Evolutionary conservation across 2,888 invertebrate genomes (phyloP), one percentile per base, ranked within the genome.

Genomic region (Heliconius charithonia): DNA sequence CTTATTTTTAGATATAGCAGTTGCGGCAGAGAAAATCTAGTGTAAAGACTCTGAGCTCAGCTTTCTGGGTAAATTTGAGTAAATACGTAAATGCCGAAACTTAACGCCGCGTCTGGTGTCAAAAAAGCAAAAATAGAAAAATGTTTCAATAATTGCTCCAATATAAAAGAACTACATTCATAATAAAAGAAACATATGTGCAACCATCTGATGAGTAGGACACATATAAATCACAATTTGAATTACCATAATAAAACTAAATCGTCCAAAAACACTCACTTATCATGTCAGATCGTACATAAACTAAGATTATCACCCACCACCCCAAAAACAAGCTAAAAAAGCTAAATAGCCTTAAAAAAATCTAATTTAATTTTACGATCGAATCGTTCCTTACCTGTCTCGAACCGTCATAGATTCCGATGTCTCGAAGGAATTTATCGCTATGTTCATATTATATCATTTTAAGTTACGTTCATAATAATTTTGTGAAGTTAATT

Each of bases 301-400:
- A 74, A 62, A 74, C 41, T 63, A 71, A 51, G 71, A 71, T 71
- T 74, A 51, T 65, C 77, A 66, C 66, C 66, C 51, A 25, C 65
- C 71, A 71, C 73, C 51, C 82, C 78, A 80, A 81, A 83, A 87
- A 86, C 87, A 29, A 19, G 29, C 22, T 29, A 32, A 32, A 87
- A 85, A 86, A 82, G 82, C 87, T 86, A 87, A 85, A 85, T 83
- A 82, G 83, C 82, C 86, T 85, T 84, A 85, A 87, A 88, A 88
- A 88, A 87, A 89, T 88, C 88, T 89, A 90, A 90, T 90, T 90
- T 90, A 88, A 89, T 90, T 89, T 90, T 88, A 91, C 88, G 89
- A 87, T 83, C 82, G 69, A 71, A 77, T 77, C 81, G 80, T 83
- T 86, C 86, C 84, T 87, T 88, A 89, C 90, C 91, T 91, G 91